These are phyloP conservation scores for Oppia nitens DNA, from an alignment of 1,140 invertebrate genomes.

Conservation along the genomic window DNA sequence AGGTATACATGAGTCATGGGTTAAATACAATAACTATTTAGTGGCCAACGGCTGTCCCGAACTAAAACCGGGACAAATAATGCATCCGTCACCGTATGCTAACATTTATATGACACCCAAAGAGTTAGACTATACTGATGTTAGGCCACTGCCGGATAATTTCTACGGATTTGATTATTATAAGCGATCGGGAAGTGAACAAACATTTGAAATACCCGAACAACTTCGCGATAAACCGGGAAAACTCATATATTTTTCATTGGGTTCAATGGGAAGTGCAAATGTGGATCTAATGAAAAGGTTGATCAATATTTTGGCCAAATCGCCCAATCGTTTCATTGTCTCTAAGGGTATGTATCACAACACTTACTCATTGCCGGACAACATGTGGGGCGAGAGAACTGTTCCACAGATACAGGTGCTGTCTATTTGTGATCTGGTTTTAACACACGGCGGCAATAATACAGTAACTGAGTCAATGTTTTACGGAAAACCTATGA, in stretches of 20 bases:
- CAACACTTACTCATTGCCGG: slow-evolving; percentile 1
- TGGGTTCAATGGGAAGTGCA: too few species aligned
- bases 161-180: slow-evolving; percentile 8
- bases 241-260: too few species aligned
- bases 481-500: slow-evolving; percentile 23
- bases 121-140: too few species aligned
- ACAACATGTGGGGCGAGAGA: slow-evolving; percentile 15
- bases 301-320: slow-evolving; percentile 8
- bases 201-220: slow-evolving; percentile 7
- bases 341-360: slow-evolving; percentile 1
- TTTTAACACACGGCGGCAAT: slow-evolving; percentile 26
- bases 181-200: neutral
- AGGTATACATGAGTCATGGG: too few species aligned
- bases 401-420: slow-evolving; percentile 12
- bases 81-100: too few species aligned
- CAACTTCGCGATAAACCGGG: slow-evolving; percentile 5
- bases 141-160: slow-evolving; percentile 3
- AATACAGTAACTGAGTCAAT: slow-evolving; percentile 24
- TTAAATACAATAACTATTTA: too few species aligned
- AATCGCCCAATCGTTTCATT: slow-evolving; percentile 15
- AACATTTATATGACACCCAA: neutral
- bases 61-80: too few species aligned
- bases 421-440: slow-evolving; percentile 15
- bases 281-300: slow-evolving; percentile 17
- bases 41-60: too few species aligned